phyloP scores from a whole-genome alignment of 2,113 vertebrate species.

The Myotis brandtii region DNA sequence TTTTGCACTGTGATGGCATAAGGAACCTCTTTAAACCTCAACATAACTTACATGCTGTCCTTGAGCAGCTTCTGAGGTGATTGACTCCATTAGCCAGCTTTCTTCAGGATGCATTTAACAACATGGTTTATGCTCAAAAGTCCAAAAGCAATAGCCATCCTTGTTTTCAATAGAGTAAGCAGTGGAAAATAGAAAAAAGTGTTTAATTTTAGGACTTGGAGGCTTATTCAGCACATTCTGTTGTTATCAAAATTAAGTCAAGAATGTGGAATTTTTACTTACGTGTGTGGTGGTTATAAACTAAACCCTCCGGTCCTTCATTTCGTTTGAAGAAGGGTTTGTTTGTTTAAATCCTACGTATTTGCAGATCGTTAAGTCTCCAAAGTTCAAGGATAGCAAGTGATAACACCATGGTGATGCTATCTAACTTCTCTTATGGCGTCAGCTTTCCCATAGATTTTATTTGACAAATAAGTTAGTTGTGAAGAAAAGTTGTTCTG shows the following conservation, averaged over 20 bases:
- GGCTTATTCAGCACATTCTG: background rate
- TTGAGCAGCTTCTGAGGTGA: background rate
- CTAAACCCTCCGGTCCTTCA: constrained; percentile 73
- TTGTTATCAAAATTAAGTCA: constrained; percentile 55
- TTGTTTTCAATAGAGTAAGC: constrained; percentile 12
- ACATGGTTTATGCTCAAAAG: background rate
- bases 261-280: constrained; percentile 78
- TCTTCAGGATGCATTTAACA: background rate
- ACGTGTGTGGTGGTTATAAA: constrained; percentile 84
- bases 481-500: constrained; percentile 78
- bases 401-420: constrained; percentile 76
- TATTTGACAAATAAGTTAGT: constrained; percentile 80
- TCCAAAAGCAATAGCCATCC: background rate
- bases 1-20: background rate
- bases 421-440: constrained; percentile 84
- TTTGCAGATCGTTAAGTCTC: constrained; percentile 83
- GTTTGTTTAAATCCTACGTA: constrained; percentile 84
- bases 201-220: constrained; percentile 55
- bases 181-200: background rate
- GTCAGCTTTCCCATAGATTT: constrained; percentile 72
- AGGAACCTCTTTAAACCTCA: background rate
- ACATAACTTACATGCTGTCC: rapidly evolving
- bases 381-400: constrained; percentile 84
- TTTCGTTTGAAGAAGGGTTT: constrained; percentile 77
- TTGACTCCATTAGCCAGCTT: background rate